These are phyloP conservation scores for Esox lucius DNA, from an alignment of 2,797 vertebrate species.

Conservation along the genomic window DNA sequence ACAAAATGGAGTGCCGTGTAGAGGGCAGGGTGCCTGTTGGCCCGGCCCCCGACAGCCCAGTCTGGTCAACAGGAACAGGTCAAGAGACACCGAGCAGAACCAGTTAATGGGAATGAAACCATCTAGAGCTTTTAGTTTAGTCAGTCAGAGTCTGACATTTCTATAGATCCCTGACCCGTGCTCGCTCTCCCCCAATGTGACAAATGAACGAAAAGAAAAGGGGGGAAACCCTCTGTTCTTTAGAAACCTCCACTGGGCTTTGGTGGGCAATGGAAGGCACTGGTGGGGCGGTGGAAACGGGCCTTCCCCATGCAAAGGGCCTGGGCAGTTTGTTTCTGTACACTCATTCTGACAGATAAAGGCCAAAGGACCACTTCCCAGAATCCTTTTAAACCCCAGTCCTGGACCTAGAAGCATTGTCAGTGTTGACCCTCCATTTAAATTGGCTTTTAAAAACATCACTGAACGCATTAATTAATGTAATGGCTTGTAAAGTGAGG, in stretches of 20 bases:
- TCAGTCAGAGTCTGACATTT: constrained; percentile 44
- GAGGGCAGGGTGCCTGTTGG: not conserved
- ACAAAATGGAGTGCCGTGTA: not conserved
- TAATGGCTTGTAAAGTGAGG: not conserved
- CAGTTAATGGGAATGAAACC: constrained; percentile 59
- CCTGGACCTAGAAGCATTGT: not conserved
- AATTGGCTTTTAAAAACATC: not conserved
- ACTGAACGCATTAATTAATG: not conserved
- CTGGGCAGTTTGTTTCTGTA: constrained; percentile 9
- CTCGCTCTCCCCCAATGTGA: constrained; percentile 38
- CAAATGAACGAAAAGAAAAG: constrained; percentile 27
- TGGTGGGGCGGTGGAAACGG: constrained; percentile 16
- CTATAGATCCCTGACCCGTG: constrained; percentile 32
- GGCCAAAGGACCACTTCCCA: not conserved
- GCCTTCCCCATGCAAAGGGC: constrained; percentile 30
- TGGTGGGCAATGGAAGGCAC: constrained; percentile 36
- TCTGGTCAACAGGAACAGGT: constrained; percentile 62
- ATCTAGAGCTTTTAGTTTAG: constrained; percentile 55
- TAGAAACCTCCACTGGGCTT: constrained; percentile 35
- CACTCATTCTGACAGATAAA: constrained; percentile 1
- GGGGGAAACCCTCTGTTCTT: constrained; percentile 27
- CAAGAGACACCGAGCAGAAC: constrained; percentile 67
- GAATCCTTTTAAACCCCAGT: constrained; percentile 7
- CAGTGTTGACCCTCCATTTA: not conserved
- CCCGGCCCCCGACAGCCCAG: not conserved